A percentile compares a stretch with the other conserved stretches of the same genome.
Evolutionary conservation across 2,888 invertebrate species (phyloP).

Genomic region (Macrophya annulata): DNA sequence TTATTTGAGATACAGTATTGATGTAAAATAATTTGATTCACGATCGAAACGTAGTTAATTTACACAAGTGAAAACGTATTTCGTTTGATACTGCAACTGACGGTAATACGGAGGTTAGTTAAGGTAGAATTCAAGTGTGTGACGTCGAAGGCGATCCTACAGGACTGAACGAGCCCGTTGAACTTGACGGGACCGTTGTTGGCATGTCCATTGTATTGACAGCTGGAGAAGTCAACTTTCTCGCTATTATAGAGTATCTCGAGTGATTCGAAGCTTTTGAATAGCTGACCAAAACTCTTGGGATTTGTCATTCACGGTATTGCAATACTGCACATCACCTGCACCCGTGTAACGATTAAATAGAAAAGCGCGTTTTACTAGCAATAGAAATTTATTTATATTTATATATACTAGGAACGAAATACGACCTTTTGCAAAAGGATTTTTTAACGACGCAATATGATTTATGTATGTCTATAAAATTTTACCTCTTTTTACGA

Average conservation of each 20-base stretch:
- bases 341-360: not conserved
- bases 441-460: slow-evolving; percentile 18
- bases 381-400: slow-evolving; percentile 30
- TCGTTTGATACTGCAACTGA: not conserved
- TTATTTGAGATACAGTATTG: not conserved
- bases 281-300: slow-evolving; percentile 27
- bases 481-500: slow-evolving; percentile 15
- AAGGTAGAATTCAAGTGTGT: slow-evolving; percentile 8
- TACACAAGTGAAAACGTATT: not conserved
- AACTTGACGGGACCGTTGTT: slow-evolving; percentile 38
- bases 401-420: not conserved
- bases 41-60: not conserved
- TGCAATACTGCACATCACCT: slow-evolving; percentile 22
- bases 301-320: slow-evolving; percentile 32
- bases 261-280: not conserved
- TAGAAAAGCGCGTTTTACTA: not conserved
- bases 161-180: slow-evolving; percentile 35
- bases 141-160: not conserved
- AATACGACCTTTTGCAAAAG: not conserved
- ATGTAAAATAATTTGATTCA: not conserved
- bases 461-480: slow-evolving; percentile 7
- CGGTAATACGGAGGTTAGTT: slow-evolving; percentile 12
- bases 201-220: slow-evolving; percentile 35
- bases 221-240: slow-evolving; percentile 44
- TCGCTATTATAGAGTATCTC: slow-evolving; percentile 28